Conservation (phyloP, 2,113 vertebrate species). For the Balaenoptera acutorostrata region DNA sequence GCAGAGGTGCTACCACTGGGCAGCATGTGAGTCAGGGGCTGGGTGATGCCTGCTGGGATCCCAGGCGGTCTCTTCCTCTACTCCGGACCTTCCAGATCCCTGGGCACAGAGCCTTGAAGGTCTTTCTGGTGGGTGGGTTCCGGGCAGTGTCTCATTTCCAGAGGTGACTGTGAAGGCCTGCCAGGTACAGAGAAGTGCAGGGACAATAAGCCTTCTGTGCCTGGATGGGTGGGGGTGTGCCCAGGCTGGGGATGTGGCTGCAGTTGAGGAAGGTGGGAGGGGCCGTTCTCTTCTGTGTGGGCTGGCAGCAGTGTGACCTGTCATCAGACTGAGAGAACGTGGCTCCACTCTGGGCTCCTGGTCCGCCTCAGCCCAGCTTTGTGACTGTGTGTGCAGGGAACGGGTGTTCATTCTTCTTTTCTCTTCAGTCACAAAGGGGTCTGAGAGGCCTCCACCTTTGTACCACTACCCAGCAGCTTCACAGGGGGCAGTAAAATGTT, state of each 20-base stretch:
- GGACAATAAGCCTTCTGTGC: neutral
- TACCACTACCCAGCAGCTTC: accelerated
- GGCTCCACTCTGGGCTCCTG: neutral
- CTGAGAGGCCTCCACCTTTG: neutral
- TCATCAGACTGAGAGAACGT: neutral
- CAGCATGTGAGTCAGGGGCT: neutral
- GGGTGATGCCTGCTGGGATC: neutral
- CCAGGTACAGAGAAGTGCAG: neutral
- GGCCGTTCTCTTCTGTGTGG: neutral
- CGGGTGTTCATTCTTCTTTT: neutral
- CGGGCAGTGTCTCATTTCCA: neutral
- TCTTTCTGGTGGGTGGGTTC: neutral
- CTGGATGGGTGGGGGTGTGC: neutral
- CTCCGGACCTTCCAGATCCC: neutral
- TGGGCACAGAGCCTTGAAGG: neutral
- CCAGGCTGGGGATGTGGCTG: neutral
- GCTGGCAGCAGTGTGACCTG: neutral
- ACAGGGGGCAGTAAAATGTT: accelerated
- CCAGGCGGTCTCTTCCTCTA: neutral
- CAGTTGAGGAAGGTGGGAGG: neutral
- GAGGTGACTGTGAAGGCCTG: neutral
- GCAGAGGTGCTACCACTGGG: neutral
- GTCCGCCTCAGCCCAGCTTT: neutral
- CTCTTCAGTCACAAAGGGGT: neutral
- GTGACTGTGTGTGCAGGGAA: neutral